These are phyloP conservation scores for Drosophila nigrodunni DNA, from an alignment of 1,140 invertebrate species.

Conservation along the genomic window DNA sequence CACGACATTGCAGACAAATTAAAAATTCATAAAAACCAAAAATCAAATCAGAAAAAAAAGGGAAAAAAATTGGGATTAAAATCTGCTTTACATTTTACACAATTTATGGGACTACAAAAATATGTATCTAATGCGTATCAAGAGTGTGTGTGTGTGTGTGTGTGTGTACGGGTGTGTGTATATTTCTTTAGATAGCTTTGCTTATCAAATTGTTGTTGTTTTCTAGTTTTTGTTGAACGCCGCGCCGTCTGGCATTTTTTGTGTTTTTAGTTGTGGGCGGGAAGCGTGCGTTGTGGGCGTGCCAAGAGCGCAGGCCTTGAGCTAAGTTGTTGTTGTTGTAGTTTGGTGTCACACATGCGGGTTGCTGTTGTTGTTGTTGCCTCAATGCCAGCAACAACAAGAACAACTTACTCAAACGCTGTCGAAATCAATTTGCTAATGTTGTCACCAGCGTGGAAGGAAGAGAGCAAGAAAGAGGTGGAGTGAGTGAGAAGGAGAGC, in stretches of 20 bases:
- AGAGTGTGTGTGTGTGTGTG: not conserved
- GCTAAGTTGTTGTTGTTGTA: conserved; percentile 25
- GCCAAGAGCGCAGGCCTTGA: conserved; percentile 55
- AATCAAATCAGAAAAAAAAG: conserved; percentile 54
- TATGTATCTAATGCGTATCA: no score
- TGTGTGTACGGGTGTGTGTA: conserved; percentile 38
- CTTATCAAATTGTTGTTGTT: conserved; percentile 33
- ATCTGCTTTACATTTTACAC: conserved; percentile 70
- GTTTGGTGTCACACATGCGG: conserved; percentile 22
- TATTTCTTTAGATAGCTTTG: conserved; percentile 61
- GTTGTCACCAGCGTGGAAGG: conserved; percentile 58
- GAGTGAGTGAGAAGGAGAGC: not conserved
- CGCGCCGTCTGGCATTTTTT: conserved; percentile 70
- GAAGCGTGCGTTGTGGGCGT: conserved; percentile 52
- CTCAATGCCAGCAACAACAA: conserved; percentile 34
- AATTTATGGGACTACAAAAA: conserved; percentile 59
- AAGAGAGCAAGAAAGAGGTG: not conserved
- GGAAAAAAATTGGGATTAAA: conserved; percentile 18
- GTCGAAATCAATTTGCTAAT: conserved; percentile 82
- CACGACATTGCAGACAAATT: conserved; percentile 67
- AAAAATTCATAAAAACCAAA: conserved; percentile 78
- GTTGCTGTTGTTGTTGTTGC: conserved; percentile 17
- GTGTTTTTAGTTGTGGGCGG: conserved; percentile 43
- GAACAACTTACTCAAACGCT: conserved; percentile 36
- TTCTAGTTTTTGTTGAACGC: conserved; percentile 48